Percentiles rank a stretch among this genome's conserved stretches.
Conservation (phyloP, 1,140 invertebrate genomes). For the Ctenoplectra terminalis region DNA sequence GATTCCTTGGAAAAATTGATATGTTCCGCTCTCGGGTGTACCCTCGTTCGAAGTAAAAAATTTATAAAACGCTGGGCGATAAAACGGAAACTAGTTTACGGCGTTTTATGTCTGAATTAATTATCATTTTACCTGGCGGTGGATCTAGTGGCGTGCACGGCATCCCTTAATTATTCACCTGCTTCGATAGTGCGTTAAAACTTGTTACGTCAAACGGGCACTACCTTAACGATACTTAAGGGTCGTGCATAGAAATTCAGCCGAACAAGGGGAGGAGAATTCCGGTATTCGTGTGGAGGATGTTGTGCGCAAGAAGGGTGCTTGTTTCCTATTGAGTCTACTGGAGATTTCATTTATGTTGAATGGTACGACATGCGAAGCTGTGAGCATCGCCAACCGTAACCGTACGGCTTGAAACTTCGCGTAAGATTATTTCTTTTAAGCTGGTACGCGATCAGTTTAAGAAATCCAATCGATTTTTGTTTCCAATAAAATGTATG, state of each 20-base stretch:
- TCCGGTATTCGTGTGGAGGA: background rate
- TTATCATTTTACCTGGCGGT: background rate
- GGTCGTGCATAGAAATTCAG: background rate
- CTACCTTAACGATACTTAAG: background rate
- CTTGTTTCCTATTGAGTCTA: background rate
- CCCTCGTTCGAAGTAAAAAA: constrained; percentile 3
- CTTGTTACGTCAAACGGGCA: constrained; percentile 12
- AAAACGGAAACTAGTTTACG: constrained; percentile 32
- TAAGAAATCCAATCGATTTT: too few relatives aligned
- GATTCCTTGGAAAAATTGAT: constrained; percentile 63
- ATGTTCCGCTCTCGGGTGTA: constrained; percentile 8
- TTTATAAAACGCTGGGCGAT: background rate
- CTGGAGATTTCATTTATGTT: background rate
- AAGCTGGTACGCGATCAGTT: too few relatives aligned
- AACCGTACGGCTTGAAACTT: background rate
- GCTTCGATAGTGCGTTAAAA: constrained; percentile 31
- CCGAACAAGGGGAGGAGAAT: background rate
- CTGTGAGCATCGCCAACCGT: background rate
- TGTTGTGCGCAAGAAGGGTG: background rate
- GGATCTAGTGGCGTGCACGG: background rate
- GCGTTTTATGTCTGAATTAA: constrained; percentile 42
- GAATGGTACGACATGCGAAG: too few relatives aligned
- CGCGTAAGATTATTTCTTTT: background rate
- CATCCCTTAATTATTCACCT: constrained; percentile 24
- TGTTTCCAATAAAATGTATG: too few relatives aligned